These are phyloP conservation scores for Luffia ferchaultella DNA, from an alignment of 2,888 invertebrate genomes.

Conservation along the genomic window DNA sequence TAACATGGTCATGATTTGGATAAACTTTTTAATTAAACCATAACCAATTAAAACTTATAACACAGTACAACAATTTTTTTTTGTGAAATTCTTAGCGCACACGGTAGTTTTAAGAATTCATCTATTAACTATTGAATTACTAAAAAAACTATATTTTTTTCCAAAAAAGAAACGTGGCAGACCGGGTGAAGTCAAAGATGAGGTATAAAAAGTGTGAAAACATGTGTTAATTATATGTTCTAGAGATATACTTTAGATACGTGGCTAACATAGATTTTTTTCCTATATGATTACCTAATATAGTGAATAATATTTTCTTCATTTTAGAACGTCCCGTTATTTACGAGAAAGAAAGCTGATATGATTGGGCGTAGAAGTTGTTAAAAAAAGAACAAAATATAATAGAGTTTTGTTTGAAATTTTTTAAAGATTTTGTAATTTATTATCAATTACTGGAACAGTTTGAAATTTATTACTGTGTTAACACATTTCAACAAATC, in stretches of 20 bases:
- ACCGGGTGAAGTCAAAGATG: slow-evolving; percentile 83
- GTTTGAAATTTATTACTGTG: too few species aligned
- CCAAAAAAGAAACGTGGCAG: slow-evolving; percentile 75
- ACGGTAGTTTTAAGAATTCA: background rate
- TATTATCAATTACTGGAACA: too few species aligned
- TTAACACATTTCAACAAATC: too few species aligned
- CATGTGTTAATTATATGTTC: slow-evolving; percentile 53
- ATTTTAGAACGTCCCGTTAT: too few species aligned
- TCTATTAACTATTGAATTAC: slow-evolving; percentile 27
- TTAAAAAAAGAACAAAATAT: too few species aligned
- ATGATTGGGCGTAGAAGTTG: too few species aligned
- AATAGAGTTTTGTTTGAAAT: too few species aligned
- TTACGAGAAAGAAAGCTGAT: too few species aligned
- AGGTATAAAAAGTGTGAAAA: slow-evolving; percentile 63
- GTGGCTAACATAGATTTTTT: slow-evolving; percentile 59
- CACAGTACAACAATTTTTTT: background rate
- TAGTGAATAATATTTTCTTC: background rate
- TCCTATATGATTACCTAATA: slow-evolving; percentile 51
- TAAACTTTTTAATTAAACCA: too few species aligned
- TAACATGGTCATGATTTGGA: too few species aligned
- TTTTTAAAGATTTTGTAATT: too few species aligned
- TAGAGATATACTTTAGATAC: slow-evolving; percentile 42
- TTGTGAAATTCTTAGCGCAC: background rate
- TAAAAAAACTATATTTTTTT: slow-evolving; percentile 58
- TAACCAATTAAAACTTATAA: background rate